Conservation (phyloP, 2,888 invertebrate genomes). For the Eupithecia centaureata region DNA sequence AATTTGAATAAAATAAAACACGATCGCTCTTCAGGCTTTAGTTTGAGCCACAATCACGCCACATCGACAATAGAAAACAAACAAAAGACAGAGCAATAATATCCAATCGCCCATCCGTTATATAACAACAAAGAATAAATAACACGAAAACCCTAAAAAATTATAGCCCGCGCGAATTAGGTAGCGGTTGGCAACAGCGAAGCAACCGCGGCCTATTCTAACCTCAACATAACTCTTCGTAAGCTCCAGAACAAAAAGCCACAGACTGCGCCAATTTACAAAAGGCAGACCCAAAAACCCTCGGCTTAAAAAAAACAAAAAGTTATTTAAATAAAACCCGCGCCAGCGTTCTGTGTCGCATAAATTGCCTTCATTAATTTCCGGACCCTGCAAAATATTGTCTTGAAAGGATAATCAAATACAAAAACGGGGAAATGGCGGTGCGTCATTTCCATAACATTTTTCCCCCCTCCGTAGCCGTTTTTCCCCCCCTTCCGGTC, state of each 20-base stretch:
- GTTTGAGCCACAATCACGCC: conserved; percentile 4
- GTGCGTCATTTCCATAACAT: conserved; percentile 84
- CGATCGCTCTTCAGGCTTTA: not conserved
- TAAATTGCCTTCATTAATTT: conserved; percentile 84
- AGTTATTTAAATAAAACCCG: conserved; percentile 81
- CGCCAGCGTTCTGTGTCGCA: conserved; percentile 77
- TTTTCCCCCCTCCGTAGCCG: conserved; percentile 61
- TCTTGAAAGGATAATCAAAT: conserved; percentile 85
- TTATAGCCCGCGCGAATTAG: conserved; percentile 25
- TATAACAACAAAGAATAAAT: conserved; percentile 26
- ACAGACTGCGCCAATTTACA: conserved; percentile 73
- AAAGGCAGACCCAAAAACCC: conserved; percentile 75
- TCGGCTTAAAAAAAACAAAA: conserved; percentile 68
- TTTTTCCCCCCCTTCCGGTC: conserved; percentile 74
- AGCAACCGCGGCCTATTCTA: conserved; percentile 54
- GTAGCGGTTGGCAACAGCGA: conserved; percentile 22
- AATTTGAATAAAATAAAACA: not conserved
- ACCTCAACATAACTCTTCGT: conserved; percentile 76
- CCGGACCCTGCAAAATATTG: conserved; percentile 83
- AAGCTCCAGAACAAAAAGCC: conserved; percentile 63
- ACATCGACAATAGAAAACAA: conserved; percentile 5
- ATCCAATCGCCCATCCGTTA: not conserved
- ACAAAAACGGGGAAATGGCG: conserved; percentile 83
- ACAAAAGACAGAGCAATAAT: conserved; percentile 5
- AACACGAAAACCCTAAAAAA: conserved; percentile 18